Conservation (phyloP, 2,797 vertebrate species). For the Danio albolineatus region DNA sequence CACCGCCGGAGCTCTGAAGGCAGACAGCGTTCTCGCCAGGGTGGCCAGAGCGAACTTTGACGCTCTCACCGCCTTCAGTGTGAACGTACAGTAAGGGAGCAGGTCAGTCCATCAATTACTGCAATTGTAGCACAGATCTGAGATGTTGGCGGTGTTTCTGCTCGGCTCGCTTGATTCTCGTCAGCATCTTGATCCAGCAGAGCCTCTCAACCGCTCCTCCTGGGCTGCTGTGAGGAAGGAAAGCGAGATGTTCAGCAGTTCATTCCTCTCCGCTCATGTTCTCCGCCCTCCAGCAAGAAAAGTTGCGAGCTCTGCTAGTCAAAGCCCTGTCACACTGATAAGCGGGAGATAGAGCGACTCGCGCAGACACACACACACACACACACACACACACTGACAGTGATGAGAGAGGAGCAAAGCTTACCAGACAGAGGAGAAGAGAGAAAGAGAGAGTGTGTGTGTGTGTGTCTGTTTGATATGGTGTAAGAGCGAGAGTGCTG, state of each 20-base stretch:
- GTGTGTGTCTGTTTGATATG: background rate
- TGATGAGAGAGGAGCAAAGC: slow-evolving; percentile 32
- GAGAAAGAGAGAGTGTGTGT: slow-evolving; percentile 1
- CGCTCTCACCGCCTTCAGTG: too few species aligned
- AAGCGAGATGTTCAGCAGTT: slow-evolving; percentile 2
- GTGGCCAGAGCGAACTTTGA: too few species aligned
- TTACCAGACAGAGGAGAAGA: slow-evolving; percentile 25
- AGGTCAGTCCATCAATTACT: too few species aligned
- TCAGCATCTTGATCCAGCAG: too few species aligned
- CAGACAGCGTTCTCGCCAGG: too few species aligned
- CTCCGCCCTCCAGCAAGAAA: slow-evolving; percentile 21
- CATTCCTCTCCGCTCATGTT: background rate
- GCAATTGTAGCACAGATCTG: too few species aligned
- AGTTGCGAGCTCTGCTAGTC: slow-evolving; percentile 18
- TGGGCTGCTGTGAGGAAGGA: background rate
- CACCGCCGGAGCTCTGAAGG: too few species aligned
- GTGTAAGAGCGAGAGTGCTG: too few species aligned
- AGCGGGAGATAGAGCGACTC: slow-evolving; percentile 2
- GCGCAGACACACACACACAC: background rate
- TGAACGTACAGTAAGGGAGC: too few species aligned
- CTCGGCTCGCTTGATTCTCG: too few species aligned
- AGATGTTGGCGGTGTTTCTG: too few species aligned
- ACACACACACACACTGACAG: slow-evolving; percentile 20
- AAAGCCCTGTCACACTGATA: slow-evolving; percentile 41
- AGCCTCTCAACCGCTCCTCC: background rate